Conservation (phyloP, 1,140 invertebrate genomes). For the Panagrolaimus sp. region DNA sequence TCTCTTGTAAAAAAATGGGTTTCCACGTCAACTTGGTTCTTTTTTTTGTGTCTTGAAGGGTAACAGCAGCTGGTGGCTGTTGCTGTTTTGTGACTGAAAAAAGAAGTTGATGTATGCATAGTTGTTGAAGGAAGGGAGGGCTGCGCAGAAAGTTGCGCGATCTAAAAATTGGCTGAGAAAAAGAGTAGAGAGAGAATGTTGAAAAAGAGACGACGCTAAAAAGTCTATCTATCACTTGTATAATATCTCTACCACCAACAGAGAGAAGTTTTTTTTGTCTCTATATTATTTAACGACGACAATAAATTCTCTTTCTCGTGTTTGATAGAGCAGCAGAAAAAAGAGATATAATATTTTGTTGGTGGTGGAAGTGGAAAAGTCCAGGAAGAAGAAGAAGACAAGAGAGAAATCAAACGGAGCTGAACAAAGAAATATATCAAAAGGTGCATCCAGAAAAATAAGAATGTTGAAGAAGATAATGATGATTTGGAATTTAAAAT, state of each 20-base stretch:
- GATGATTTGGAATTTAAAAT: no score
- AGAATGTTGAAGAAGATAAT: no score
- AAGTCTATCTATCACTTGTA: no score
- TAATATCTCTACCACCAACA: no score
- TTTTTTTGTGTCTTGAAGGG: no score
- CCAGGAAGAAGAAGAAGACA: background rate
- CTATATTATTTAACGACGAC: background rate
- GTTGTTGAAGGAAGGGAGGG: background rate
- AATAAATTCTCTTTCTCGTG: background rate
- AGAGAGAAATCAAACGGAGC: background rate
- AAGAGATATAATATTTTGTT: background rate
- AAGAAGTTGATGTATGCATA: background rate
- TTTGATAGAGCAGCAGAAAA: background rate
- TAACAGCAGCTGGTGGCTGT: no score
- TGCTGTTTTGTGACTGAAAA: background rate
- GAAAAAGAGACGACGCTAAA: no score
- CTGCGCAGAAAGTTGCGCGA: background rate
- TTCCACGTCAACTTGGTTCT: no score
- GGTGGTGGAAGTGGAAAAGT: background rate
- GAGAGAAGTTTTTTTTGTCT: background rate
- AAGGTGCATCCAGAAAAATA: no score
- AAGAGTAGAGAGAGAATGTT: background rate
- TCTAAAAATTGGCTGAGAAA: background rate
- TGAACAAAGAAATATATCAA: slow-evolving; percentile 2
- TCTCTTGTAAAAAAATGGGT: no score